phyloP scores from a whole-genome alignment of 2,888 invertebrate genomes.

The Habrosyne pyritoides region DNA sequence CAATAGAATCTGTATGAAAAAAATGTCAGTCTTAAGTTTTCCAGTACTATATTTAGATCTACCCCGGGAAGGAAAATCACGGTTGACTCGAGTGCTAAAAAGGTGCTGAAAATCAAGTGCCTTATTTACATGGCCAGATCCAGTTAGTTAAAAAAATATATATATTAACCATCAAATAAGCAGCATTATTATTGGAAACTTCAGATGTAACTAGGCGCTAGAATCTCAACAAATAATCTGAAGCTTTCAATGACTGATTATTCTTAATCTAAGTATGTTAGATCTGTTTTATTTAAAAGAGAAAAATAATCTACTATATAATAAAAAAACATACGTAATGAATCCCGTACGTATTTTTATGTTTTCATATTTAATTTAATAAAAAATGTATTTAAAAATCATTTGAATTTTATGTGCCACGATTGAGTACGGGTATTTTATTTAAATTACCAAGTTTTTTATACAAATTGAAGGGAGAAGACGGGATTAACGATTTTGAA shows the following conservation, averaged over 20 bases:
- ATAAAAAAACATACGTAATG: constrained; percentile 30
- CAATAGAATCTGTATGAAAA: constrained; percentile 8
- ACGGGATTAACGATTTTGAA: background rate
- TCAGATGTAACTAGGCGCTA: constrained; percentile 70
- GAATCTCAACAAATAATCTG: constrained; percentile 76
- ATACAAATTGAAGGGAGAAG: constrained; percentile 5
- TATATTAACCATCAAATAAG: constrained; percentile 33
- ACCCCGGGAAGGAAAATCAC: background rate
- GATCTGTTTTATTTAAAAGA: constrained; percentile 60
- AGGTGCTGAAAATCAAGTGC: constrained; percentile 23
- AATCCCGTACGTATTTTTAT: constrained; percentile 55
- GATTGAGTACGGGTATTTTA: constrained; percentile 73
- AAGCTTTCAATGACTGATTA: constrained; percentile 80
- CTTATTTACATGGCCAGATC: constrained; percentile 31
- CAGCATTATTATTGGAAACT: constrained; percentile 75
- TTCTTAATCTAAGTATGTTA: constrained; percentile 47
- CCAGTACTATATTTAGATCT: background rate
- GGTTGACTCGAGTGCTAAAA: background rate
- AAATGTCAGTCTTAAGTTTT: background rate
- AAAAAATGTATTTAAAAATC: constrained; percentile 36
- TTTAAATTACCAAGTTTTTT: constrained; percentile 49
- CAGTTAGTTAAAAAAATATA: constrained; percentile 32
- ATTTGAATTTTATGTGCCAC: constrained; percentile 68
- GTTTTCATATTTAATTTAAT: constrained; percentile 40
- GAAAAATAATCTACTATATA: constrained; percentile 11